Percentiles rank a stretch among this genome's conserved stretches.
phyloP scores from a whole-genome alignment of 2,888 invertebrate species.

The Cenopis cana region DNA sequence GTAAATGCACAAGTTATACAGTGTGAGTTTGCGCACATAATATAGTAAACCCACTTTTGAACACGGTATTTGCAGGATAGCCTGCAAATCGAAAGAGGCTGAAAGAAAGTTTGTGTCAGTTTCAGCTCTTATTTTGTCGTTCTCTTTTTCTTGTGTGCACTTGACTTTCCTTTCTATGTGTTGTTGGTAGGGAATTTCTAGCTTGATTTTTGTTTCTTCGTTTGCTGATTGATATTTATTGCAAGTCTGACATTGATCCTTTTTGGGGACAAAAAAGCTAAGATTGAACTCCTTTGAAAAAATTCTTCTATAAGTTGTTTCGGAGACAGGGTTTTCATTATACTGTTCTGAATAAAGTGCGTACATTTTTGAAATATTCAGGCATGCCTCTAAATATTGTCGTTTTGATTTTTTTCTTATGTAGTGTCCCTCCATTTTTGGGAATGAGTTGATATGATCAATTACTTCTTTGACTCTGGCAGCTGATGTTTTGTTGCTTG shows the following conservation, averaged over 20 bases:
- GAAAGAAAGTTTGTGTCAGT: too few relatives aligned
- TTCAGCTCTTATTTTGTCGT: not conserved
- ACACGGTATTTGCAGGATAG: too few relatives aligned
- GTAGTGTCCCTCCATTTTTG: conserved; percentile 14
- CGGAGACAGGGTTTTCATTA: conserved; percentile 30
- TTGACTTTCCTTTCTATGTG: conserved; percentile 1
- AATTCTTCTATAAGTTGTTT: conserved; percentile 28
- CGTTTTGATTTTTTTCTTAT: conserved; percentile 19
- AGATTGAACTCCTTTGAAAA: conserved; percentile 28
- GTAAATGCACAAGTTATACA: too few relatives aligned
- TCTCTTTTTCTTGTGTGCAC: conserved; percentile 7
- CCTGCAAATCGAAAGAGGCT: too few relatives aligned
- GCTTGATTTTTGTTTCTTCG: not conserved
- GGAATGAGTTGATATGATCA: conserved; percentile 29
- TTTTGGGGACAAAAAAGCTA: conserved; percentile 31
- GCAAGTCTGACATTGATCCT: conserved; percentile 20
- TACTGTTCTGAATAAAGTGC: conserved; percentile 8
- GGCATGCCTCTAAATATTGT: conserved; percentile 13
- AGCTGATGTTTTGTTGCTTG: conserved; percentile 27
- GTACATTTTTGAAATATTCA: conserved; percentile 24
- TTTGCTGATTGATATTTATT: not conserved
- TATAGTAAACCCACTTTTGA: too few relatives aligned
- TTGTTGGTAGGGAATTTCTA: conserved; percentile 5
- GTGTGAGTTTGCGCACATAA: too few relatives aligned
- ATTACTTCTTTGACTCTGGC: conserved; percentile 23